Evolutionary conservation across 2,888 invertebrate species (phyloP), one percentile per base, ranked within the genome.

Genomic region (Megaustenia siamemsis): DNA sequence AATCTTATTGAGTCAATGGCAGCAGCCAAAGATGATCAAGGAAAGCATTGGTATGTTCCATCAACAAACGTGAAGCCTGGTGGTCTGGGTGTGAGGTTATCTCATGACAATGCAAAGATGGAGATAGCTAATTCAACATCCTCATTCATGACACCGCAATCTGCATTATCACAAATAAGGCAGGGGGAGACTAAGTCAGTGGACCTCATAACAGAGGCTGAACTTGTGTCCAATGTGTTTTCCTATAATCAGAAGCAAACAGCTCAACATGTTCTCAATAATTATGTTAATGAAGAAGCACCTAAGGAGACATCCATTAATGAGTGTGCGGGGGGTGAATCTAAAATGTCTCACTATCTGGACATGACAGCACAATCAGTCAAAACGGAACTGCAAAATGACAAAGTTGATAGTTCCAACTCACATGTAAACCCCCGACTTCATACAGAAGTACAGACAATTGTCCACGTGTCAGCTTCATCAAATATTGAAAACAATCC

Each of bases 191-290:
- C n/a, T 8, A 40, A 35, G 2, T 45, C 66, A 21, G n/a, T 0
- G 24, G 49, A 82, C n/a, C 53, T 73, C 69, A 83, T 89, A 40
- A 73, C 71, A 43, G 89, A 89, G 79, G 87, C 87, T 63, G 75
- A 83, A n/a, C 87, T 90, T 24, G 84, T 86, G n/a, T 86, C 88
- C 45, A 80, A 75, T 6, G 77, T 82, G 32, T 40, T 85, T 12
- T 78, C 82, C 28, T 81, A 69, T 73, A 83, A 86, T 38, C 79
- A 87, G 43, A 69, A 81, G 40, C 53, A 43, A 21, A 85, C 82
- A 38, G 71, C 76, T 18, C 45, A 40, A 68, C 82, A 83, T 49
- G 76, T 45, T 4, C 40, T 87, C 35, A 6, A 45, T 6, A 76
- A 38, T 15, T 86, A 85, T 84, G 28, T 69, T 60, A 76, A n/a